Conservation (phyloP, 2,797 vertebrate species). For the Nannoperca australis region DNA sequence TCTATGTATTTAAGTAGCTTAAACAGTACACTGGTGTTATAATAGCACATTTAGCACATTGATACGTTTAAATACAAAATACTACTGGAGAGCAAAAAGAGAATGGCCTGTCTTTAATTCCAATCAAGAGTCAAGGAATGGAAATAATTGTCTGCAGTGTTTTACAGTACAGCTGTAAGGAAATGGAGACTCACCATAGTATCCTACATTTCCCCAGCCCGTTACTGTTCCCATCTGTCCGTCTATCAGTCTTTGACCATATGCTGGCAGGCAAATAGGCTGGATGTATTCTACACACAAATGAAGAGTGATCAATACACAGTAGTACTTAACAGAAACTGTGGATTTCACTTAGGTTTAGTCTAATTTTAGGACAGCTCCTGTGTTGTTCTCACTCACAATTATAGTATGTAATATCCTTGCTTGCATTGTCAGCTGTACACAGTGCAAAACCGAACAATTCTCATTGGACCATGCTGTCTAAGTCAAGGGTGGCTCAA, state of each 20-base stretch:
- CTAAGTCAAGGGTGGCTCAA: neutral
- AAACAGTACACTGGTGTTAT: neutral
- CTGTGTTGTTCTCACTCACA: neutral
- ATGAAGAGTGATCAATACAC: neutral
- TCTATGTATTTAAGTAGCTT: neutral
- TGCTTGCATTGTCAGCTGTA: neutral
- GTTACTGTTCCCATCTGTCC: constrained; percentile 92
- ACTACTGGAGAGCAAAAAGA: neutral
- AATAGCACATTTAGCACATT: neutral
- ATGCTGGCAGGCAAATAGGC: constrained; percentile 91
- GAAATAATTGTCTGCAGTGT: neutral
- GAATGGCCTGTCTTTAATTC: neutral
- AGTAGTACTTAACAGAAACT: neutral
- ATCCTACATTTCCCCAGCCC: constrained; percentile 92
- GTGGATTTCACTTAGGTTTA: neutral
- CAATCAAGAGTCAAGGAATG: neutral
- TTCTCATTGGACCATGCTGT: neutral
- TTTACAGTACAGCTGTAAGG: neutral
- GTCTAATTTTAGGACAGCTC: neutral
- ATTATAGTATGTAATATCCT: too few relatives aligned
- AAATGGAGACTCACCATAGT: constrained; percentile 85
- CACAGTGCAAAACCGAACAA: neutral
- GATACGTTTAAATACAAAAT: neutral
- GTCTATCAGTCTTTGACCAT: constrained; percentile 88
- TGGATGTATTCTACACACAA: constrained; percentile 89